A percentile compares a stretch with the other conserved stretches of the same genome.
These are phyloP conservation scores for Sesia apiformis DNA, from an alignment of 2,888 invertebrate genomes.

Conservation along the genomic window DNA sequence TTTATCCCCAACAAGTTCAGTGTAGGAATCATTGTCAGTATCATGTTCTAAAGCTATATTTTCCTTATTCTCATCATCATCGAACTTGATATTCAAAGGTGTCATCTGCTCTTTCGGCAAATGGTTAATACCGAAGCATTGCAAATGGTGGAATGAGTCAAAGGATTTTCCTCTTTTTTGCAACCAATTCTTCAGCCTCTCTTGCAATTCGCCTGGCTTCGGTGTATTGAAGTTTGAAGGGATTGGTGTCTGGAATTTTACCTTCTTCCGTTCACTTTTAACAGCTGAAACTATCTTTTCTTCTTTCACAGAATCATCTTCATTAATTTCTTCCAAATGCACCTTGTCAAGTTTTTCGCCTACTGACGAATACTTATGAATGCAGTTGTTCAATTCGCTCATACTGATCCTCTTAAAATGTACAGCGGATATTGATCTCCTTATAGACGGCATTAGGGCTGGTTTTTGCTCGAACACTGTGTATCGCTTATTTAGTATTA, in stretches of 20 bases:
- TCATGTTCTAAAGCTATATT: slow-evolving; percentile 58
- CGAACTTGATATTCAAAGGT: slow-evolving; percentile 17
- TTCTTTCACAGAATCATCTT: slow-evolving; percentile 33
- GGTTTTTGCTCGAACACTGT: slow-evolving; percentile 29
- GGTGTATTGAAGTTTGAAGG: slow-evolving; percentile 43
- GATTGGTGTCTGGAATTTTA: slow-evolving; percentile 49
- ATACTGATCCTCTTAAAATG: slow-evolving; percentile 56
- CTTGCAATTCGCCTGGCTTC: slow-evolving; percentile 47
- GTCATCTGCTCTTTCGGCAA: slow-evolving; percentile 17
- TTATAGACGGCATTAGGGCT: slow-evolving; percentile 19
- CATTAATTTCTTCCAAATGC: slow-evolving; percentile 36
- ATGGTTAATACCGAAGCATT: slow-evolving; percentile 66
- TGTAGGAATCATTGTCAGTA: slow-evolving; percentile 50
- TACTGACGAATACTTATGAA: slow-evolving; percentile 57
- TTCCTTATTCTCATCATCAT: slow-evolving; percentile 65
- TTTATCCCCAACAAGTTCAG: slow-evolving; percentile 23
- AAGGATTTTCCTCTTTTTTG: slow-evolving; percentile 62
- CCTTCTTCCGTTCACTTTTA: slow-evolving; percentile 57
- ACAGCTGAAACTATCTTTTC: slow-evolving; percentile 47
- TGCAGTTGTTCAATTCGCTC: slow-evolving; percentile 42
- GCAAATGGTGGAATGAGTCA: slow-evolving; percentile 64
- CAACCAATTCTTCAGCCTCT: slow-evolving; percentile 65
- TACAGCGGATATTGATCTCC: slow-evolving; percentile 64
- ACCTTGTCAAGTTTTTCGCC: slow-evolving; percentile 47
- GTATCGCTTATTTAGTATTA: slow-evolving; percentile 33